Evolutionary conservation across 2,113 vertebrate species (phyloP), one percentile per base, ranked within the genome.

Genomic region (Notothenia rossii): DNA sequence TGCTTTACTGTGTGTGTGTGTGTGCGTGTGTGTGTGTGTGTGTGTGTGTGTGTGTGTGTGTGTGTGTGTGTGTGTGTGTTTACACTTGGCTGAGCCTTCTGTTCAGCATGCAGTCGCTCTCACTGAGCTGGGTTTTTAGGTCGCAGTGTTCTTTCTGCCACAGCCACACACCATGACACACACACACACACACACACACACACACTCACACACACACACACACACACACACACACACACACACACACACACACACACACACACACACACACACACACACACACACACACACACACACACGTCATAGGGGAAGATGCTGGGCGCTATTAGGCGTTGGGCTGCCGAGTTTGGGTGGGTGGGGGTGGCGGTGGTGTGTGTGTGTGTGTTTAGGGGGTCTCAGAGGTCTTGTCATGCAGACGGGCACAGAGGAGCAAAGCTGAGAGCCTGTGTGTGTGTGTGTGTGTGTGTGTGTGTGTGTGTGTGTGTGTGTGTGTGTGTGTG

Each of bases 71-170:
- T 81, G 71, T 70, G 86, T 72, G 83, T 85, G 85, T 92, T 93
- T 87, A 92, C 92, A 93, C 88, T 92, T 91, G 92, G 89, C 83
- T 93, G 90, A 92, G 88, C 91, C 92, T 93, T 93, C 91, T 93
- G 89, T 93, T 92, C 81, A 25, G 90, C 77, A 83, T 75, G 90
- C 83, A 83, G 88, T 84, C 72, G 76, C 86, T 90, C 90, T 87
- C 90, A 92, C 69, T 93, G 91, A 93, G 92, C 88, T 81, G 92
- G 61, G 90, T 93, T 93, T 93, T 92, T 93, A 92, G 92, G 92
- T 93, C 90, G 92, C 90, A 90, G 88, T 93, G 92, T 92, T 93
- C 91, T 88, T 72, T 90, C 87, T 78, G 82, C 89, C 18, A 18
- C 77, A 72, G 49, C 11, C 75, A 6, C 80, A 49, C 64, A 49